Conservation (phyloP, 2,888 invertebrate species). For the Piscicola geometra region DNA sequence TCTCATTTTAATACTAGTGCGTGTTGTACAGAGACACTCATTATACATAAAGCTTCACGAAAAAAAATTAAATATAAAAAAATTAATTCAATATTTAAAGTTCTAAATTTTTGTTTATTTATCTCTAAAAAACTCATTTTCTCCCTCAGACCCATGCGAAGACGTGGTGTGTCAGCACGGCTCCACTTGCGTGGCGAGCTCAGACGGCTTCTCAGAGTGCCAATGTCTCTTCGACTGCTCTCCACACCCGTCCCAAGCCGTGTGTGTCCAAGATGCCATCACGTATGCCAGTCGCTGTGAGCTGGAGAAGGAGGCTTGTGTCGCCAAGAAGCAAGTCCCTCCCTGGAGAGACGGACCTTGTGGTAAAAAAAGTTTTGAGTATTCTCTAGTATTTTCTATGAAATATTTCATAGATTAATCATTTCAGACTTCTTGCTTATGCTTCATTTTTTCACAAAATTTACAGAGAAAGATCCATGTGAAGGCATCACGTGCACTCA, state of each 20-base stretch:
- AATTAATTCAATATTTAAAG: no score
- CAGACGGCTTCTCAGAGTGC: neutral
- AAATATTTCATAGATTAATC: neutral
- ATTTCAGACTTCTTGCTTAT: neutral
- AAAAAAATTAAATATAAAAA: no score
- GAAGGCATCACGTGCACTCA: neutral
- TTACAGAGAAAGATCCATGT: slow-evolving; percentile 14
- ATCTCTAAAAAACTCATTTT: no score
- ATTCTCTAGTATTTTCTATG: no score
- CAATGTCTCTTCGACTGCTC: slow-evolving; percentile 19
- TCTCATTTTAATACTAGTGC: neutral
- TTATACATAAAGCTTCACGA: neutral
- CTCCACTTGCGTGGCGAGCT: slow-evolving; percentile 1
- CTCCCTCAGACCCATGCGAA: slow-evolving; percentile 15
- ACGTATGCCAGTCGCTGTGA: slow-evolving; percentile 15
- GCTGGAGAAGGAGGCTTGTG: neutral
- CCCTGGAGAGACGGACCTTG: slow-evolving; percentile 9
- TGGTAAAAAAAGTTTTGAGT: slow-evolving; percentile 5
- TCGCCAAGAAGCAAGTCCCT: neutral
- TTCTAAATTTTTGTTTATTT: no score
- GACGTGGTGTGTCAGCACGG: slow-evolving; percentile 15
- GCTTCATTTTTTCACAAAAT: neutral
- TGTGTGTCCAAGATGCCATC: slow-evolving; percentile 6
- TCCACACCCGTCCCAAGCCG: neutral
- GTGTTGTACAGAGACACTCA: neutral